Evolutionary conservation across 2,797 vertebrate species (phyloP).

Genomic region (Pantherophis vulpinus): DNA sequence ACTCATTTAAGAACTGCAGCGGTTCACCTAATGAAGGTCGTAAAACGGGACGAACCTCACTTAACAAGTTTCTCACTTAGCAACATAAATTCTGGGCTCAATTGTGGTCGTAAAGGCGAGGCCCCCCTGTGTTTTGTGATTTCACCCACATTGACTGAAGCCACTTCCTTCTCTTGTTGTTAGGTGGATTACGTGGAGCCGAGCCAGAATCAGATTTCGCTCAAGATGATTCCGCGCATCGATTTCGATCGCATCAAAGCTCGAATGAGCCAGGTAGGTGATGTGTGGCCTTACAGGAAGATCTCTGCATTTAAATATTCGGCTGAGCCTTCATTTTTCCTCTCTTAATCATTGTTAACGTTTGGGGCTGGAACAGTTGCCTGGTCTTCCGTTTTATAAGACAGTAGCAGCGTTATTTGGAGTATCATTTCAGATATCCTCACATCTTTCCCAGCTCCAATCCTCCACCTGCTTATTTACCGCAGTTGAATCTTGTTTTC

Average conservation of each 20-base stretch:
- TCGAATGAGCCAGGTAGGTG: slow-evolving; percentile 88
- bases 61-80: not conserved
- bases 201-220: slow-evolving; percentile 95
- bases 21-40: not conserved
- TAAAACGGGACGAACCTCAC: not conserved
- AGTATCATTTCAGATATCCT: not conserved
- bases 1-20: not conserved
- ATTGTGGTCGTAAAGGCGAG: not conserved
- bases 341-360: not conserved
- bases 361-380: not conserved
- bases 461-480: not conserved
- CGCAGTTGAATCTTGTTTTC: not conserved
- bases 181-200: slow-evolving; percentile 98
- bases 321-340: accelerated
- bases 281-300: too few species aligned
- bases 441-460: not conserved
- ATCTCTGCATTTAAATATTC: too few species aligned
- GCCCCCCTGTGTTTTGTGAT: not conserved
- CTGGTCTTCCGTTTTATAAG: not conserved
- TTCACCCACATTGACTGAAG: not conserved
- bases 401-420: not conserved
- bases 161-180: not conserved
- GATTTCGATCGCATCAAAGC: slow-evolving; percentile 96
- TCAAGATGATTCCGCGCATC: slow-evolving; percentile 96
- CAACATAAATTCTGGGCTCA: not conserved